These are phyloP conservation scores for Drosophila anceps DNA, from an alignment of 2,888 invertebrate species.

Conservation along the genomic window DNA sequence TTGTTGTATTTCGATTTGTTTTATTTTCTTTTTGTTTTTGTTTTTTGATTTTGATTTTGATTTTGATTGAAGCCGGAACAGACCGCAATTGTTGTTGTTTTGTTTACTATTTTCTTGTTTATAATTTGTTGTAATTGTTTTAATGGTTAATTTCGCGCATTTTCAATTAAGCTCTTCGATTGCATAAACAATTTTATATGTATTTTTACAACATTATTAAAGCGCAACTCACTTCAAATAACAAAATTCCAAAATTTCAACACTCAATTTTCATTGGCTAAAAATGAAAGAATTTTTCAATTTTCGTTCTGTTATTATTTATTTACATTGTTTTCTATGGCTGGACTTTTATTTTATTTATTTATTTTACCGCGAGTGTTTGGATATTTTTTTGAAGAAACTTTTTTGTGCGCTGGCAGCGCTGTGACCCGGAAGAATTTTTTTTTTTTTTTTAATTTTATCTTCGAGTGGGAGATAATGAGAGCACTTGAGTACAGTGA, in stretches of 20 bases:
- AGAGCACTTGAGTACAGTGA: conserved; percentile 11
- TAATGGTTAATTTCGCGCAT: conserved; percentile 66
- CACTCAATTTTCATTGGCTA: conserved; percentile 3
- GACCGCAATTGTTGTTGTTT: conserved; percentile 44
- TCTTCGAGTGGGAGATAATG: conserved; percentile 27
- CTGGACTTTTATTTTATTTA: conserved; percentile 39
- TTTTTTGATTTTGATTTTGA: too few species aligned
- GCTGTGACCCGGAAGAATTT: conserved; percentile 63
- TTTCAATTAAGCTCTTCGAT: conserved; percentile 32
- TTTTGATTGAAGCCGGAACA: conserved; percentile 38
- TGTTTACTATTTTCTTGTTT: conserved; percentile 46
- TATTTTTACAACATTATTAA: conserved; percentile 38
- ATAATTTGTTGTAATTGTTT: conserved; percentile 72
- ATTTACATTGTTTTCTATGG: conserved; percentile 44
- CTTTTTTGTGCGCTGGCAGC: conserved; percentile 6
- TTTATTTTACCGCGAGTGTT: conserved; percentile 16
- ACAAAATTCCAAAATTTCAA: conserved; percentile 2
- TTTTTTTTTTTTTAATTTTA: conserved; percentile 45
- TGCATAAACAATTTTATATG: conserved; percentile 55
- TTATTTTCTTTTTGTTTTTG: neutral
- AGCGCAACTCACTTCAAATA: conserved; percentile 18
- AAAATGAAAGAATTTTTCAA: conserved; percentile 23
- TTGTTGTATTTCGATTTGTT: conserved; percentile 19
- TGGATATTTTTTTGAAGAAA: conserved; percentile 19
- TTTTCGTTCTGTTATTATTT: conserved; percentile 28